Evolutionary conservation across 2,888 invertebrate species (phyloP), one percentile per base, ranked within the genome.

Genomic region (Pristionchus arcanus): DNA sequence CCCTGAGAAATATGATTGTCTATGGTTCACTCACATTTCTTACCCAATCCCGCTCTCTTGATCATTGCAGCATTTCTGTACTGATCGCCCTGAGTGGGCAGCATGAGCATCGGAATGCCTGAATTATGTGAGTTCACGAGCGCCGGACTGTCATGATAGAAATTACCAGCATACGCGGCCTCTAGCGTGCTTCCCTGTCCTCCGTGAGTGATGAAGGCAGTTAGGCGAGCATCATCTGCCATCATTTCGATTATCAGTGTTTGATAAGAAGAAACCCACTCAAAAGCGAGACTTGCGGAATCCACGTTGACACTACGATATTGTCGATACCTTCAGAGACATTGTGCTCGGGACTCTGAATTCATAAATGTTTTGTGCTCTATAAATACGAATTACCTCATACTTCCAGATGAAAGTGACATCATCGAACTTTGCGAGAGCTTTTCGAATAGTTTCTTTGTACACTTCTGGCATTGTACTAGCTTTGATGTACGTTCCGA

Each of bases 351-450:
- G 81, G 81, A 19, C 16, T 28, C 81, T 81, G 81, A 25, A 53
- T 28, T 37, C 9, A 21, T 25, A 42, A 5, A 25, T 7, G 0
- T 21, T n/a, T 25, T 68, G 68, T 25, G 3, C 7, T 1, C 7
- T 28, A 4, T 5, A 25, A 3, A 68, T 5, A 7, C 5, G 5
- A 68, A 25, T 9, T 42, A 81, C 81, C 81, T 81, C 81, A 49
- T 81, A 81, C 34, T 81, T 81, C 81, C 81, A 81, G 49, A 81
- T 81, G 28, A 81, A 81, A n/a, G 81, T 81, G 2, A 81, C 81
- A 28, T 81, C 81, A 15, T 49, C 49, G 28, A 81, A 81, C 49
- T 81, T 81, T 16, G 81, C 15, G 13, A 81, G 42, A 4, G 49
- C 28, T 15, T 81, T 49, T 53, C 81, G 53, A 21, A 81, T 81